These are phyloP conservation scores for Proales similis DNA, from an alignment of 1,140 invertebrate genomes.

Conservation along the genomic window DNA sequence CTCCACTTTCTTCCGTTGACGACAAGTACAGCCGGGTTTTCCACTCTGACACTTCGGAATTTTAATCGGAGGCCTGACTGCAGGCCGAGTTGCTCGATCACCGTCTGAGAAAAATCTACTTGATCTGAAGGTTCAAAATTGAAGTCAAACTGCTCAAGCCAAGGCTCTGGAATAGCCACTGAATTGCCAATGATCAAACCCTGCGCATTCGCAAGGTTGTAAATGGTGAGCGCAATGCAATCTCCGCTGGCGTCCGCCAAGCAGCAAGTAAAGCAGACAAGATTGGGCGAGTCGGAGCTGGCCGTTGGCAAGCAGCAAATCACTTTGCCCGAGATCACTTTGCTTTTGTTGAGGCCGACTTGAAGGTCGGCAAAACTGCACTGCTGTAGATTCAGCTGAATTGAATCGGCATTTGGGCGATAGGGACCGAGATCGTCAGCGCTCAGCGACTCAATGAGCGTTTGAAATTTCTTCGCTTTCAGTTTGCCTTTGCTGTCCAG, in stretches of 20 bases:
- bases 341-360: constrained; percentile 60
- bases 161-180: constrained; percentile 71
- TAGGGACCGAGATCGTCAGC: constrained; percentile 59
- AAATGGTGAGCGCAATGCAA: constrained; percentile 68
- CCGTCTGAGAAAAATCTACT: no score
- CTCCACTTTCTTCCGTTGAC: constrained; percentile 68
- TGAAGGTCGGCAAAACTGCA: constrained; percentile 56
- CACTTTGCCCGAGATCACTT: constrained; percentile 69
- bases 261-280: constrained; percentile 64
- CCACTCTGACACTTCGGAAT: constrained; percentile 63
- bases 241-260: constrained; percentile 65
- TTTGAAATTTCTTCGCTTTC: constrained; percentile 57
- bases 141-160: constrained; percentile 60
- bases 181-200: constrained; percentile 76
- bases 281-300: constrained; percentile 62
- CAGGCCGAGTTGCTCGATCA: constrained; percentile 63
- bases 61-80: constrained; percentile 65
- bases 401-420: constrained; percentile 57
- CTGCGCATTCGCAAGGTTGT: constrained; percentile 70
- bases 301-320: constrained; percentile 68
- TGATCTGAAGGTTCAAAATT: constrained; percentile 61
- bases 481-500: constrained; percentile 64
- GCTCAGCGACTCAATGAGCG: constrained; percentile 41
- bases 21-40: constrained; percentile 66
- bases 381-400: constrained; percentile 57